Conservation (phyloP, 2,113 vertebrate genomes). For the Numenius arquata region DNA sequence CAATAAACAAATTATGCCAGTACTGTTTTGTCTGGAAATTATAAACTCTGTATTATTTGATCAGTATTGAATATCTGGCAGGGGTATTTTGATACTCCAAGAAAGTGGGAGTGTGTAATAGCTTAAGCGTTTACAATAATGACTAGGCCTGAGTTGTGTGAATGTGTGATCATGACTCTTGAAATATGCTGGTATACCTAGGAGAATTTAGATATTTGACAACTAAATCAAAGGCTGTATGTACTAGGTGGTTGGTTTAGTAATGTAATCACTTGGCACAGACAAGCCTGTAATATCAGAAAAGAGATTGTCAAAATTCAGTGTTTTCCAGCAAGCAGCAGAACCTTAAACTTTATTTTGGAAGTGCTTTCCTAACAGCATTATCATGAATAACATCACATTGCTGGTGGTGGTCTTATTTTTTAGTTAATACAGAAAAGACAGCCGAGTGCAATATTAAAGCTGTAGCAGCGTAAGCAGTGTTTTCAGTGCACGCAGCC, state of each 20-base stretch:
- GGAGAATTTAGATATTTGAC: not conserved
- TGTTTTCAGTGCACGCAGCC: not conserved
- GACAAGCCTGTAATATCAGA: not conserved
- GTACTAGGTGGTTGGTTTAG: not conserved
- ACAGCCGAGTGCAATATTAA: not conserved
- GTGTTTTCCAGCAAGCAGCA: not conserved
- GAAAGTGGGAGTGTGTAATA: not conserved
- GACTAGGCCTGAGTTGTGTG: not conserved
- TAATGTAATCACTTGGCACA: not conserved
- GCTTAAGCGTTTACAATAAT: not conserved
- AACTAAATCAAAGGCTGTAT: not conserved
- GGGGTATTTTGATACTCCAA: not conserved
- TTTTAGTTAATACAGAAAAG: not conserved
- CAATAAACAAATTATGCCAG: constrained; percentile 73
- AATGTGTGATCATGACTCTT: not conserved
- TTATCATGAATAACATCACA: not conserved
- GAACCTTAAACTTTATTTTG: not conserved
- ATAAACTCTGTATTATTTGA: constrained; percentile 32
- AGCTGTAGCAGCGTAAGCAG: not conserved
- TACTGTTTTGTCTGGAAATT: constrained; percentile 58
- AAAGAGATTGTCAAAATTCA: not conserved
- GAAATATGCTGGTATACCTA: not conserved
- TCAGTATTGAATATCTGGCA: not conserved
- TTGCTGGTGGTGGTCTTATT: not conserved
- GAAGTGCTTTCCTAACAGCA: not conserved